Evolutionary conservation across 2,888 invertebrate species (phyloP), one percentile per base, ranked within the genome.

Genomic region (Eupelmus urozonus): DNA sequence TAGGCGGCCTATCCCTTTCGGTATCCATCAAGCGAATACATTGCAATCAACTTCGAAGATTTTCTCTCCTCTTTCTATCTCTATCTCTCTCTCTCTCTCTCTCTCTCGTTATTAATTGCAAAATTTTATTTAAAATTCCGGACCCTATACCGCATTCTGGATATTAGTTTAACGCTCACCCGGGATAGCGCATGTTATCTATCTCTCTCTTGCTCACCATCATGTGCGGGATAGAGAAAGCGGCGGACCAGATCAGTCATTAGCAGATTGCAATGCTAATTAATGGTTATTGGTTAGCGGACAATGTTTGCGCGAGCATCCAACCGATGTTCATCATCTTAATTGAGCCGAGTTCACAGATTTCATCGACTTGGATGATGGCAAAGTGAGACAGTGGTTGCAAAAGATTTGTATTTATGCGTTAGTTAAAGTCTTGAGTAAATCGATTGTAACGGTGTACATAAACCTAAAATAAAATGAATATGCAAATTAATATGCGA

Each of bases 261-360:
- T 85, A 87, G 84, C 81, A 86, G 83, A 88, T 87, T 86, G 85
- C 86, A 88, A 88, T 88, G 87, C 86, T 86, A 87, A 88, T 88
- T 85, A 87, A 85, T 85, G 85, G 84, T 84, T 85, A 84, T 84
- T 83, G 85, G 85, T 83, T 85, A 83, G 84, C 84, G 83, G 82
- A 84, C 84, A 84, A 84, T 86, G 85, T 87, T 88, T 87, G 85
- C 83, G 70, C 69, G 81, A 73, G 76, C 80, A 83, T 82, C 82
- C 82, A 81, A 53, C 85, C 87, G 84, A 82, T 83, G 83, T 84
- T 85, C 87, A 88, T 88, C 85, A 85, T 82, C 85, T 85, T 87
- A 85, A 88, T 88, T 87, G 86, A 86, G 80, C 86, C 81, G 82
- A 82, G 82, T 83, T 83, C 78, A 69, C 77, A 57, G 81, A 84